Percentiles rank a stretch among this genome's conserved stretches.
phyloP scores from a whole-genome alignment of 2,797 vertebrate species.

The Antennarius maculatus region DNA sequence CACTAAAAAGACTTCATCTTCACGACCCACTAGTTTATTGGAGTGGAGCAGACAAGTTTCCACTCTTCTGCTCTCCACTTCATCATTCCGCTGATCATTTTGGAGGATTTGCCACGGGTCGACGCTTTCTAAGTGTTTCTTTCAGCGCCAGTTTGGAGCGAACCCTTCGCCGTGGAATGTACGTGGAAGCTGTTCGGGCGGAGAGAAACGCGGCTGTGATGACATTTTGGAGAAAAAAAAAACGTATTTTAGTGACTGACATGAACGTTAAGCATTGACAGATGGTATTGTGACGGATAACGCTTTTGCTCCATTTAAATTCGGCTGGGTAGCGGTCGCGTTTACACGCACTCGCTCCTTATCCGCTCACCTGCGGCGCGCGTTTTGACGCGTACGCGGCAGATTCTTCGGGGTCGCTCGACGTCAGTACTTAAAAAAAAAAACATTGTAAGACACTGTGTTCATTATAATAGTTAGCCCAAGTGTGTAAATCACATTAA shows the following conservation, averaged over 20 bases:
- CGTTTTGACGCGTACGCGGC: constrained; percentile 12
- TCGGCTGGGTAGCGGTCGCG: constrained; percentile 1
- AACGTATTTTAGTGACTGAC: constrained; percentile 22
- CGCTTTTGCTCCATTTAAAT: constrained; percentile 4
- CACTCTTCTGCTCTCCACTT: constrained; percentile 21
- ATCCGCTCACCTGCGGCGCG: constrained; percentile 56
- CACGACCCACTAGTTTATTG: constrained; percentile 9
- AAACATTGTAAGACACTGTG: constrained; percentile 13
- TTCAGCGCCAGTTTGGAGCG: constrained; percentile 22
- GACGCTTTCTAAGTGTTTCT: constrained; percentile 28
- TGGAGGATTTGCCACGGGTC: neutral
- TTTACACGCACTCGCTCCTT: neutral
- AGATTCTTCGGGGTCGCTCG: neutral
- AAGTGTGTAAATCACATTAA: constrained; percentile 71
- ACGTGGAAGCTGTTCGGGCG: constrained; percentile 8
- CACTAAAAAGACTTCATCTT: constrained; percentile 6
- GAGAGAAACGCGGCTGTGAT: neutral
- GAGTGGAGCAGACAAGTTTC: constrained; percentile 39
- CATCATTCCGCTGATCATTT: neutral
- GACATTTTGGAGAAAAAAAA: no score
- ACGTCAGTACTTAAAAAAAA: neutral
- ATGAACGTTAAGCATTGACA: constrained; percentile 41
- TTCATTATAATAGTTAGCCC: constrained; percentile 67
- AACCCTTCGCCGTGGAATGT: neutral
- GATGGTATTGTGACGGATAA: constrained; percentile 32